These are phyloP conservation scores for Sula dactylatra DNA, from an alignment of 2,113 vertebrate genomes.

Conservation along the genomic window DNA sequence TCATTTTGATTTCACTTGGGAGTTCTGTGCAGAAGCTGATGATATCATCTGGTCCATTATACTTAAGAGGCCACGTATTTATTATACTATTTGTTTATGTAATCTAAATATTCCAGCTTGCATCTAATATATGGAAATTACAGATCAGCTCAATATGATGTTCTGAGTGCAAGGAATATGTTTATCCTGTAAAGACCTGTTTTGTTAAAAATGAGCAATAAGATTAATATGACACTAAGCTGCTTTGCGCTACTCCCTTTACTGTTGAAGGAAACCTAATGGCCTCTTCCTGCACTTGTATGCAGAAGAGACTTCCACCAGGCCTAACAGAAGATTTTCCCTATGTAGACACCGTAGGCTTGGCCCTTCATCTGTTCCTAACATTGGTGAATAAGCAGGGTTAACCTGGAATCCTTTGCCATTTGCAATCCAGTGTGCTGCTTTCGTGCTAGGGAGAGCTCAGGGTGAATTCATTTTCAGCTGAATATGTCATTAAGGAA, in stretches of 20 bases:
- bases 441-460: conserved; percentile 49
- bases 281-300: background rate
- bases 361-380: background rate
- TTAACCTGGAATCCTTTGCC: conserved; percentile 32
- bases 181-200: background rate
- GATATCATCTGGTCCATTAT: background rate
- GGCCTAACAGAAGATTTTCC: background rate
- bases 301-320: background rate
- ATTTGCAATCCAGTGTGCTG: conserved; percentile 2
- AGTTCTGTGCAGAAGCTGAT: background rate
- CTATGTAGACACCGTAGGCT: background rate
- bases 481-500: conserved; percentile 71
- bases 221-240: background rate
- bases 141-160: background rate
- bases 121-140: background rate
- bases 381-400: background rate
- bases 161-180: background rate
- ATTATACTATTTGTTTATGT: background rate
- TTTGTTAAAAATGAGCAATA: background rate
- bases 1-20: background rate
- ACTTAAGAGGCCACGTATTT: background rate
- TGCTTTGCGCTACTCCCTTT: background rate
- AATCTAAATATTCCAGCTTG: background rate
- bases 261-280: background rate
- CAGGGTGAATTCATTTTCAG: conserved; percentile 59